These are phyloP conservation scores for Melanotaenia maccullochi DNA, from an alignment of 2,797 vertebrate species.

Conservation along the genomic window DNA sequence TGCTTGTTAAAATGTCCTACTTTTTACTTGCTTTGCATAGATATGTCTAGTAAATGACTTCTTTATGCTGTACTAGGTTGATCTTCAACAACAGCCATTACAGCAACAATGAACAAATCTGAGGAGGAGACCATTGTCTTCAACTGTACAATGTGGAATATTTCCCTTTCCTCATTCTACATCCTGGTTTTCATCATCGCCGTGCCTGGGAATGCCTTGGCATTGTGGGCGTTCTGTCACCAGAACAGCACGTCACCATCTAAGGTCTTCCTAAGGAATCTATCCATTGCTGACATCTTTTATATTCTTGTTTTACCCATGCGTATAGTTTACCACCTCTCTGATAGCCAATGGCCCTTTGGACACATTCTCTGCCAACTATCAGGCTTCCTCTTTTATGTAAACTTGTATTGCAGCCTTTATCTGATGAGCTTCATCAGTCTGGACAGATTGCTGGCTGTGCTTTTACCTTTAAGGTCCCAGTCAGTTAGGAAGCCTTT, in stretches of 20 bases:
- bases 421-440: conserved; percentile 83
- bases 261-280: conserved; percentile 77
- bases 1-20: neutral
- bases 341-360: conserved; percentile 73
- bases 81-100: conserved; percentile 11
- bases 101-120: conserved; percentile 65
- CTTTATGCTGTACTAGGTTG: conserved; percentile 45
- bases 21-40: neutral
- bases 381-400: conserved; percentile 81
- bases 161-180: conserved; percentile 76
- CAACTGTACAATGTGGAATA: conserved; percentile 48
- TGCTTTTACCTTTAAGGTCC: conserved; percentile 70
- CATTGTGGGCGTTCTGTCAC: conserved; percentile 77
- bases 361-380: conserved; percentile 71
- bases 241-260: conserved; percentile 63
- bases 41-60: conserved; percentile 29
- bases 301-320: conserved; percentile 80
- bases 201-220: conserved; percentile 78
- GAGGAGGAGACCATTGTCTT: conserved; percentile 2
- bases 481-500: conserved; percentile 60
- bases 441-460: conserved; percentile 78
- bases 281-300: conserved; percentile 80
- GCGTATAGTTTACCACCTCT: conserved; percentile 80
- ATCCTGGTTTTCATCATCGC: conserved; percentile 77
- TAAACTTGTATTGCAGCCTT: conserved; percentile 85